Evolutionary conservation across 1,140 invertebrate species (phyloP), one percentile per base, ranked within the genome.

Genomic region (Ladona fulva): DNA sequence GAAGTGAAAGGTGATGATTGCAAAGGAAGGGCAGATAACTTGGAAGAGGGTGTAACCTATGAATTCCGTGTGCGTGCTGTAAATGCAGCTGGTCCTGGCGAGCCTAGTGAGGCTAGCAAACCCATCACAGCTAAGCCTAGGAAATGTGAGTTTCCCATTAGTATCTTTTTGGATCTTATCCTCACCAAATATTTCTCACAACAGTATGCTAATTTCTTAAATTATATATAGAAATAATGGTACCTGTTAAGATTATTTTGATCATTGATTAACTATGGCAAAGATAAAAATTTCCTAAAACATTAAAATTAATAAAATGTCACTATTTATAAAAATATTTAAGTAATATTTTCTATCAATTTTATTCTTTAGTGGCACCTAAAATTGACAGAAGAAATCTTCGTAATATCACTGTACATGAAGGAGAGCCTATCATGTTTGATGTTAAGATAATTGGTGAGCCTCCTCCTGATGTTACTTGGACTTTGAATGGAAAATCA

Each of bases 351-450:
- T 37, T 37, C 29, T 8, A 37, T 37, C 8, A 37, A 42, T 81
- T 25, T 74, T 79, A 80, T 82, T 78, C 84, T 86, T 44, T 85
- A 96, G 94, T 97, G 86, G 91, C 95, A 79, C 96, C 96, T 19
- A 96, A 94, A 86, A 97, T 98, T 86, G 95, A 96, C 82, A 88
- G 94, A 25, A 90, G 90, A 79, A 95, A 92, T 84, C 85, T 97
- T 52, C 89, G 90, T 74, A 89, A 92, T 78, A 85, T 96, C 74
- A 92, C 89, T 75, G 90, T 96, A 3, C 92, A 90, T 74, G 94
- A 95, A 83, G 93, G 94, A 76, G 94, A 96, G 84, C 92, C 92
- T 25, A 92, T 96, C 83, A 87, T 91, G 44, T 90, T 95, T 81
- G 93, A 96, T 83, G 91, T 95, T 0, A 94, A 94, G 82, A 89